Base-by-base conservation (phyloP, 2,797 vertebrate genomes). In the Eptatretus atami region DNA sequence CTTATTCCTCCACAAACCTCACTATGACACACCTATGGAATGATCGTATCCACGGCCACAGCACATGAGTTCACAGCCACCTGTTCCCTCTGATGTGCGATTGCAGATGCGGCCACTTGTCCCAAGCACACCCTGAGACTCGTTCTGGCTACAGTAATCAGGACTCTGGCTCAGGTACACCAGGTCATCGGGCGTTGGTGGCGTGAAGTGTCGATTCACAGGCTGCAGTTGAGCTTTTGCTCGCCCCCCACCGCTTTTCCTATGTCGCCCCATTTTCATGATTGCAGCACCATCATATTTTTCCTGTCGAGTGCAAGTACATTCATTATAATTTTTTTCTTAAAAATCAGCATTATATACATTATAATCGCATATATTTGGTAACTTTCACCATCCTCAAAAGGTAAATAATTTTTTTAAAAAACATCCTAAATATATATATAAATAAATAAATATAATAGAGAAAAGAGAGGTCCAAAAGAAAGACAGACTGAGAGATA, bases 1-100 rank as follows among this genome's bases (percentile, higher is more conserved):
- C 31, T 44, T 44, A 44, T 44, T 44, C 31, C 31, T 44, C 31
- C 3, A 8, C 31, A 44, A 44, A 44, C 31, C 31, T 44, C 6
- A 44, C 6, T 44, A 44, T 44, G 31, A 44, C n/a, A 11, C 57
- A 61, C 57, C 57, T 61, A 92, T 90, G 77, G 88, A 93, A 75
- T 88, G 88, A 78, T 95, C 86, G 2, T 94, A 95, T 31, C 90
- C 90, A 1, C 88, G 73, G 14, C 90, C 90, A 12, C 90, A 96
- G 78, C 90, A 96, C 88, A 96, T 92, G 66, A 95, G 81, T 76
- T 87, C 84, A 1, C 90, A 96, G 74, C 90, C 88, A 52, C 88
- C 88, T 82, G 81, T 87, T 71, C 90, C 90, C 75, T 90, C 86
- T 0, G 90, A 94, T 52, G 86, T 93, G 73, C 92, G 92, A 79